phyloP scores from a whole-genome alignment of 2,113 vertebrate genomes.

The Chaenocephalus aceratus region DNA sequence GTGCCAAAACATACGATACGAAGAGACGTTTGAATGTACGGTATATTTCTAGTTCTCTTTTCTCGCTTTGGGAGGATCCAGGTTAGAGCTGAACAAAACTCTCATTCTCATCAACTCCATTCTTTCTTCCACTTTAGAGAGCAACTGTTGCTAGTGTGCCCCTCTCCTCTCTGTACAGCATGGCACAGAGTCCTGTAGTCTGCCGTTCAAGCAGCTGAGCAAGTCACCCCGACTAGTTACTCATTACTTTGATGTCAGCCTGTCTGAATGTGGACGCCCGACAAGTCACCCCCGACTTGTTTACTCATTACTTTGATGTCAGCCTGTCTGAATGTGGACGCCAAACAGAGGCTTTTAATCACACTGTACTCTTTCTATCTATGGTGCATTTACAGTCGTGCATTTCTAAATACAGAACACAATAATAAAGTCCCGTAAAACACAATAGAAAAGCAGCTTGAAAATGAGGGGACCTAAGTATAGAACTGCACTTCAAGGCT shows the following conservation, averaged over 20 bases:
- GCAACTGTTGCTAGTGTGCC: conserved; percentile 42
- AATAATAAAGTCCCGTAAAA: neutral
- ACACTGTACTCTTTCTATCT: neutral
- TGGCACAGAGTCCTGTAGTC: neutral
- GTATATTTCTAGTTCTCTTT: too few relatives aligned
- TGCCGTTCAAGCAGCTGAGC: conserved; percentile 2
- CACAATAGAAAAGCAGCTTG: neutral
- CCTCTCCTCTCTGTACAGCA: conserved; percentile 29
- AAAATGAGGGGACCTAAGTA: neutral
- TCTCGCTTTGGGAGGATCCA: neutral
- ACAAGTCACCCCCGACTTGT: neutral
- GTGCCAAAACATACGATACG: neutral
- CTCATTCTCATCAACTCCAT: conserved; percentile 64
- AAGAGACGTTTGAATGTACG: neutral
- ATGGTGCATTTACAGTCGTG: neutral
- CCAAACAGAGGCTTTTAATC: neutral
- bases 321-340: too few relatives aligned
- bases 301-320: too few relatives aligned
- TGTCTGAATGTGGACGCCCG: neutral
- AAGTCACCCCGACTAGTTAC: neutral
- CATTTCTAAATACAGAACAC: neutral
- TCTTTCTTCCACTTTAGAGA: conserved; percentile 62
- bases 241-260: neutral
- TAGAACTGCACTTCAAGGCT: neutral
- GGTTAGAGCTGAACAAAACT: conserved; percentile 42